These are phyloP conservation scores for Heliconius congener DNA, from an alignment of 1,140 invertebrate species.

Conservation along the genomic window DNA sequence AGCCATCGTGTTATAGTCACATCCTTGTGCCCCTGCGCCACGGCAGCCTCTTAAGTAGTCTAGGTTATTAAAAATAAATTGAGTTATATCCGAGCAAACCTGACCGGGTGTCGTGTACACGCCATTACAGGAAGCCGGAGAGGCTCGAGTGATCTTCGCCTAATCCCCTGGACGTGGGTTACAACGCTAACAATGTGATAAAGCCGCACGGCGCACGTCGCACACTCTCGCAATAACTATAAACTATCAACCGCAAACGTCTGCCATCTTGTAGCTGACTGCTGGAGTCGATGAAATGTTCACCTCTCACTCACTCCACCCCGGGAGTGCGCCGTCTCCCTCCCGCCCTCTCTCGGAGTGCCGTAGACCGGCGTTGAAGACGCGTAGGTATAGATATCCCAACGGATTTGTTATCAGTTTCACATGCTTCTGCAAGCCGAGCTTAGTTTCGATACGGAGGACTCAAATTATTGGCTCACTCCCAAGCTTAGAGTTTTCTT, in stretches of 20 bases:
- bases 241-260: constrained; percentile 80
- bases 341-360: constrained; percentile 48
- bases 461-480: constrained; percentile 12
- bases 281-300: constrained; percentile 72
- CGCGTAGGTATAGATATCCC: constrained; percentile 45
- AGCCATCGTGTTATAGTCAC: too few relatives aligned
- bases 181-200: constrained; percentile 79
- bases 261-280: constrained; percentile 77
- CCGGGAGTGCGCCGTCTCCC: constrained; percentile 51
- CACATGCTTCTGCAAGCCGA: constrained; percentile 23
- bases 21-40: too few relatives aligned
- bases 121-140: constrained; percentile 41
- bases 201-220: constrained; percentile 70
- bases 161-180: constrained; percentile 76
- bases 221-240: constrained; percentile 79
- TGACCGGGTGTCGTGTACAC: constrained; percentile 29
- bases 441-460: background rate
- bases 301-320: constrained; percentile 63
- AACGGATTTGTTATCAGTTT: constrained; percentile 45
- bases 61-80: background rate
- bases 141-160: constrained; percentile 63
- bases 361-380: constrained; percentile 56
- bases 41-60: too few relatives aligned
- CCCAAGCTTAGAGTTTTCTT: constrained; percentile 15
- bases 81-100: background rate